Evolutionary conservation across 2,888 invertebrate genomes (phyloP).

Genomic region (Megaustenia siamemsis): DNA sequence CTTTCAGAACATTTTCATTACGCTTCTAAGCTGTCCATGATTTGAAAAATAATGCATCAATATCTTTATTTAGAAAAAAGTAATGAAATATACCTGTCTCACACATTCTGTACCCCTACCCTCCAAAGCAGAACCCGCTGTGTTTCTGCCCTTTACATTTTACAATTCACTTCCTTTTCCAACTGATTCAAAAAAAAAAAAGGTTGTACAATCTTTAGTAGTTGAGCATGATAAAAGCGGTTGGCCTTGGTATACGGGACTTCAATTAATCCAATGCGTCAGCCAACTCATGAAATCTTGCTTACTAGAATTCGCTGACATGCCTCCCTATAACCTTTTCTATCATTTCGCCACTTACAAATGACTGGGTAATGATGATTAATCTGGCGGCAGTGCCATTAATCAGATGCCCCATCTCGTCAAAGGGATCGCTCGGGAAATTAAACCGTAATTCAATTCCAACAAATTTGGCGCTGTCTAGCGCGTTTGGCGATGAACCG

Average conservation of each 20-base stretch:
- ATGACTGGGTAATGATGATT: constrained; percentile 62
- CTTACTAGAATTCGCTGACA: neutral
- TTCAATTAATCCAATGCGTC: neutral
- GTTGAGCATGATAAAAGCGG: neutral
- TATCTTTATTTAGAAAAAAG: too few relatives aligned
- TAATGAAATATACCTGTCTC: too few relatives aligned
- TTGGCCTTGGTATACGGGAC: neutral
- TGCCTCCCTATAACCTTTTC: too few relatives aligned
- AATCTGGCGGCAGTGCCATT: constrained; percentile 59
- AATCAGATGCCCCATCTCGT: constrained; percentile 60
- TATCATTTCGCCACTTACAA: constrained; percentile 37
- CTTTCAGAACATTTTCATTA: too few relatives aligned
- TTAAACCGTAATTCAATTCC: constrained; percentile 64
- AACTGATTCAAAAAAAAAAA: too few relatives aligned
- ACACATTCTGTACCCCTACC: too few relatives aligned
- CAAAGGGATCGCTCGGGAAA: constrained; percentile 59
- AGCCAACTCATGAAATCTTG: neutral
- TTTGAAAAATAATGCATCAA: too few relatives aligned
- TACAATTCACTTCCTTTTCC: too few relatives aligned
- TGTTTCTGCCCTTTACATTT: too few relatives aligned
- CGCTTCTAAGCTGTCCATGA: too few relatives aligned
- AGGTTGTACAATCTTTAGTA: too few relatives aligned
- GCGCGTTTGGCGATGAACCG: neutral
- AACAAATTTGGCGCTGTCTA: constrained; percentile 56
- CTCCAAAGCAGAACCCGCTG: too few relatives aligned